Evolutionary conservation across 2,113 vertebrate species (phyloP), one percentile per base, ranked within the genome.

Genomic region (Solea solea): DNA sequence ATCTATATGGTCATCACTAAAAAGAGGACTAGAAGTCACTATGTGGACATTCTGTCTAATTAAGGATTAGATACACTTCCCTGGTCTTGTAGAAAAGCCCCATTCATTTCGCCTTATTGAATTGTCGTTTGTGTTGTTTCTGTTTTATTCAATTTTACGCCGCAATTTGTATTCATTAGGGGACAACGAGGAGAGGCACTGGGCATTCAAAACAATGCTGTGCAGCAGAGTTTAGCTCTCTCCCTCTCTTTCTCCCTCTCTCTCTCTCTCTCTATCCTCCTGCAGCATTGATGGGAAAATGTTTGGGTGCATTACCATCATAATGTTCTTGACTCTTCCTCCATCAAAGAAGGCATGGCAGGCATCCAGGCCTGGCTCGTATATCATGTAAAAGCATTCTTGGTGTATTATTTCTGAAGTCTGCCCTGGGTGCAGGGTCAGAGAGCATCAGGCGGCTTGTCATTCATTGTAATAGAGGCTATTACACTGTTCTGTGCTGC

Each of bases 41-140:
- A 69, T 70, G 60, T 83, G 78, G 76, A 86, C 78, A 84, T 83
- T 68, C 50, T 46, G 60, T 61, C 73, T 82, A 88, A 89, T 90
- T 89, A 90, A 88, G 72, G 76, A 90, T 93, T 90, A 87, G 75
- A 87, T 89, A 69, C 72, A 89, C 75, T 83, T 76, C 75, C 73
- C 65, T 67, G 72, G 71, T 77, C 78, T 72, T 64, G 58, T 70
- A 79, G 75, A 93, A 91, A 90, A 80, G 81, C 62, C 62, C 76
- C 80, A 88, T 92, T 90, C 84, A 82, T 88, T 82, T 87, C 46
- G 51, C 71, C 64, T 90, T 72, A 91, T 90, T 88, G 84, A 84
- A 88, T 90, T 87, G 72, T 49, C 60, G 39, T 76, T 86, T 80
- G 61, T 58, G 57, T 69, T 69, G 63, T 85, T 76, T 78, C 68